These are phyloP conservation scores for Anoura caudifer DNA, from an alignment of 2,113 vertebrate species.

Conservation along the genomic window DNA sequence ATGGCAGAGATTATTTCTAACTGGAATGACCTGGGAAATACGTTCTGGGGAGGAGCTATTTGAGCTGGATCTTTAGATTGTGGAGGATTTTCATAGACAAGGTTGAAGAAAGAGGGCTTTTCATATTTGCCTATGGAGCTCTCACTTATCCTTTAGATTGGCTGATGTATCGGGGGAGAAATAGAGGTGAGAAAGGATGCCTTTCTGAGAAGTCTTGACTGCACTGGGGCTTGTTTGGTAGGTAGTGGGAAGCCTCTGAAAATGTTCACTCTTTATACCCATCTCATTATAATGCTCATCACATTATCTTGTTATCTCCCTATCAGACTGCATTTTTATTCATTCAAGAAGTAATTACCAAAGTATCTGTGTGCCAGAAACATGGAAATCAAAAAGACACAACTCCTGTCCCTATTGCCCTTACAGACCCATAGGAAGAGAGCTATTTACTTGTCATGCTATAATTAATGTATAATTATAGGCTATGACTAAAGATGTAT, in stretches of 20 bases:
- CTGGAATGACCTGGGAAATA: background rate
- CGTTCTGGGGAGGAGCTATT: background rate
- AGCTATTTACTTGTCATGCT: background rate
- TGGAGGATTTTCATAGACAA: background rate
- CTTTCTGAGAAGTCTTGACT: background rate
- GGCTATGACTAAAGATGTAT: background rate
- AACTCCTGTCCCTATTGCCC: background rate
- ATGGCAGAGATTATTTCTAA: background rate
- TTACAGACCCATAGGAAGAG: background rate
- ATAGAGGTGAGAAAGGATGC: background rate
- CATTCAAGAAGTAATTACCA: background rate
- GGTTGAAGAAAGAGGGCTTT: background rate
- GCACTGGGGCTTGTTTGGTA: background rate
- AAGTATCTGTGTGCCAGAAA: background rate
- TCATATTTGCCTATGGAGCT: background rate
- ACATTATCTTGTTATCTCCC: background rate
- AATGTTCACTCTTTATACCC: background rate
- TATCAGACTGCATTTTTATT: slow-evolving; percentile 2
- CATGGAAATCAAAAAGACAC: background rate
- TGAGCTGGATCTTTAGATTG: background rate
- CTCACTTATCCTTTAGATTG: background rate
- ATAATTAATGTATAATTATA: background rate
- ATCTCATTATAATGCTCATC: background rate
- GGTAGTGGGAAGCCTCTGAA: background rate
- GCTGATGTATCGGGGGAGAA: background rate